Base-by-base conservation (phyloP, 2,797 vertebrate species). In the Tolypeutes matacus region DNA sequence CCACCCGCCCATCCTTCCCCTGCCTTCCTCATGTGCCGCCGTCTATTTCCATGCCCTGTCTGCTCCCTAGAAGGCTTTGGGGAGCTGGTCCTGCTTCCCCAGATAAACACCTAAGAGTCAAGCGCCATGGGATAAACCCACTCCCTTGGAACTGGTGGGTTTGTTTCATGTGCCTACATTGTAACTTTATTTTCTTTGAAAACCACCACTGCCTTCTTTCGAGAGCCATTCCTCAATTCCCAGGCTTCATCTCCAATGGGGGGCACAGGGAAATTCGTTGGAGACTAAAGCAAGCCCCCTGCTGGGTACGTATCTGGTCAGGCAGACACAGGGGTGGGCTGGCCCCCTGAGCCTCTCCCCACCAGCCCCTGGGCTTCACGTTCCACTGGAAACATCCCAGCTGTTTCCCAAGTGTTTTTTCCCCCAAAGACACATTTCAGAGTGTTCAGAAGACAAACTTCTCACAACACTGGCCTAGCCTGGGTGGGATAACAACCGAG, bases 1-100 rank as follows among this genome's bases (percentile, higher is more conserved):
- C 21, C 25, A 20, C 5, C 31, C 2, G 0, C 6, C 27, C 36
- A 2, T 3, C 20, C n/a, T 3, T 3, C 20, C 34, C 21, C n/a
- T 17, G 11, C 14, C 39, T 4, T 18, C 31, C 0, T 18, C 27
- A 0, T 58, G 4, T 34, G 1, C 14, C 12, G 31, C 20, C 0
- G 1, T 17, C 29, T 25, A 13, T 2, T 3, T 5, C 27, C 14
- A 1, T 36, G 7, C 29, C 36, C 27, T 10, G 18, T 34, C 20
- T 9, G 1, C 27, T 7, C 65, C 65, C 53, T 85, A 4, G 69
- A 34, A 10, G 27, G 2, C 51, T 56, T 13, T 36, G 27, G 70
- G 92, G 49, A 5, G n/a, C 34, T 34, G 39, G 46, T 82, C 72
- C 14, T 27, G 23, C 42, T 75, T 29, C 31, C 25, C 39, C 36